Percentiles rank a stretch among this genome's conserved stretches.
These are phyloP conservation scores for Lagopus leucura DNA, from an alignment of 2,113 vertebrate genomes.

Conservation along the genomic window DNA sequence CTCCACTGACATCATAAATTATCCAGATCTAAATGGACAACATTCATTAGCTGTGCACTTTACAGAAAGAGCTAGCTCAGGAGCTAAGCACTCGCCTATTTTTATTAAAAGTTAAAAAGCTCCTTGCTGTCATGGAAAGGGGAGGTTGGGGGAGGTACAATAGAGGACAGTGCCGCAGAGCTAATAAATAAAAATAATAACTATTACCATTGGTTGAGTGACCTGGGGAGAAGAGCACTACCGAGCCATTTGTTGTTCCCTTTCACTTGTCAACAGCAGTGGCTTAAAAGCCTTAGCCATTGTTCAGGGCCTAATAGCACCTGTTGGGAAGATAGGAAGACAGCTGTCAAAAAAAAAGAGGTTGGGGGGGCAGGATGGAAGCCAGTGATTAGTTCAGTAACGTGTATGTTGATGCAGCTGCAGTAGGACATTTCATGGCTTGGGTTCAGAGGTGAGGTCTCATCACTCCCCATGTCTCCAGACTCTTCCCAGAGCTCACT, in stretches of 20 bases:
- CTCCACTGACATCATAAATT: conserved; percentile 74
- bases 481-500: not conserved
- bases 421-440: not conserved
- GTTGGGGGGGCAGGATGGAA: not conserved
- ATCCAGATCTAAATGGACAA: conserved; percentile 76
- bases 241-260: conserved; percentile 89
- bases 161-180: conserved; percentile 83
- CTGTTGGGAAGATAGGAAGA: conserved; percentile 89
- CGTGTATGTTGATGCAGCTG: not conserved
- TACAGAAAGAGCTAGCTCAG: conserved; percentile 65
- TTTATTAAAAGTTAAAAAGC: conserved; percentile 93
- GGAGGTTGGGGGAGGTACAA: conserved; percentile 48
- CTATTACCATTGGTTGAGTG: conserved; percentile 83
- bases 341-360: conserved; percentile 79
- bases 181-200: conserved; percentile 94
- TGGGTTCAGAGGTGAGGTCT: not conserved
- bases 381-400: conserved; percentile 25
- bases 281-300: conserved; percentile 90
- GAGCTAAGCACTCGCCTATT: conserved; percentile 71
- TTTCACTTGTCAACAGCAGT: conserved; percentile 91
- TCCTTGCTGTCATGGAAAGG: conserved; percentile 81
- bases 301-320: conserved; percentile 88
- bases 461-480: not conserved
- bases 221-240: conserved; percentile 79
- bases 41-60: conserved; percentile 76